phyloP scores from a whole-genome alignment of 2,797 vertebrate species.

The Pipistrellus kuhlii region DNA sequence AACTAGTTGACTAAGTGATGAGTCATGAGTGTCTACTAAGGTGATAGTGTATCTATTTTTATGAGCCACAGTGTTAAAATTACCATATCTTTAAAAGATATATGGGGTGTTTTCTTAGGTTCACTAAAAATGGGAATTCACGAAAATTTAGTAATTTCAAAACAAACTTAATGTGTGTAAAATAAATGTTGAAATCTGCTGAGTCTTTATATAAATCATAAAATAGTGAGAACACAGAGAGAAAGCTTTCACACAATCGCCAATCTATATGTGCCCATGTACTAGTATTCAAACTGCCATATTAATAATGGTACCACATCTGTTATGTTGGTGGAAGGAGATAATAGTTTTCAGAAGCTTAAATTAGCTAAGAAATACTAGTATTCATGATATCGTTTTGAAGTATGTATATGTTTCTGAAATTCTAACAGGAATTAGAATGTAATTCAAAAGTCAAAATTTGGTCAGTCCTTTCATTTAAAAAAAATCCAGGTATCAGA shows the following conservation, averaged over 20 bases:
- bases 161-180: neutral
- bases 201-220: neutral
- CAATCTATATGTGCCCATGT: neutral
- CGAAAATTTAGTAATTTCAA: neutral
- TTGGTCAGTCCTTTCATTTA: neutral
- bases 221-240: neutral
- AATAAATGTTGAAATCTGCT: neutral
- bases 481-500: neutral
- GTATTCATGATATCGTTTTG: neutral
- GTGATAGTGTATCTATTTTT: neutral
- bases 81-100: neutral
- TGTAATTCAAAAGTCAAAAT: neutral
- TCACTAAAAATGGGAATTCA: neutral
- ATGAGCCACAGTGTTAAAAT: neutral
- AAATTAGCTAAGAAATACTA: neutral
- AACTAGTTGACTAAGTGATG: neutral
- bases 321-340: neutral
- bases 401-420: neutral
- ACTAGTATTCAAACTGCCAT: neutral
- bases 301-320: neutral
- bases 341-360: neutral
- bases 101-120: neutral
- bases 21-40: neutral
- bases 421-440: slow-evolving; percentile 34
- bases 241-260: neutral